Evolutionary conservation across 2,888 invertebrate species (phyloP).

Genomic region (Pyrgus malvae): DNA sequence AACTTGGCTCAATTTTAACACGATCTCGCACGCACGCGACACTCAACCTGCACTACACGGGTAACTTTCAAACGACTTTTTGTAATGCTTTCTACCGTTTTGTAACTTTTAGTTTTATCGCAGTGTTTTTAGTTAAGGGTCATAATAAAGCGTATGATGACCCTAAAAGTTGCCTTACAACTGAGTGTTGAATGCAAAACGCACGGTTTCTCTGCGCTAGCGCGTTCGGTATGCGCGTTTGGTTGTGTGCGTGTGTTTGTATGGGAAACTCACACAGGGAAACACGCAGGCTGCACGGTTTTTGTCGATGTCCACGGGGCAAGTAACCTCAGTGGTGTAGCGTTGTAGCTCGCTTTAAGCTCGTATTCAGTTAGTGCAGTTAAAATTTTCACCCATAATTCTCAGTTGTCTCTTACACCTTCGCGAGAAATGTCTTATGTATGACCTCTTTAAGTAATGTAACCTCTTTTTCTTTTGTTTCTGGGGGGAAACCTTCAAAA

Average conservation of each 20-base stretch:
- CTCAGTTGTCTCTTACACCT: background rate
- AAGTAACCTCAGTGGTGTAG: slow-evolving; percentile 62
- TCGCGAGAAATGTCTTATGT: too few species aligned
- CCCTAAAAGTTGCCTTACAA: slow-evolving; percentile 71
- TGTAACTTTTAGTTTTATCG: slow-evolving; percentile 35
- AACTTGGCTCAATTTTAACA: slow-evolving; percentile 40
- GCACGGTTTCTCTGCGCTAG: slow-evolving; percentile 69
- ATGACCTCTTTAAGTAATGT: too few species aligned
- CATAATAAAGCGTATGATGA: slow-evolving; percentile 74
- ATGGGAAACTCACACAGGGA: slow-evolving; percentile 47
- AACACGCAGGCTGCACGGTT: slow-evolving; percentile 69
- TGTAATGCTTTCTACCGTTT: slow-evolving; percentile 1
- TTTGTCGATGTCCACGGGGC: slow-evolving; percentile 82
- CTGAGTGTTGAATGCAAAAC: slow-evolving; percentile 76
- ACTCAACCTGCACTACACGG: slow-evolving; percentile 9
- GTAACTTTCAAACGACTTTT: slow-evolving; percentile 28
- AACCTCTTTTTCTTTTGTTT: too few species aligned
- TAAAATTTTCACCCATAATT: background rate
- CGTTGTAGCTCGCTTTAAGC: slow-evolving; percentile 51
- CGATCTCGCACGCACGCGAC: slow-evolving; percentile 13
- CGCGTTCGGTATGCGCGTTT: slow-evolving; percentile 69
- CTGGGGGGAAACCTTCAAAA: too few species aligned
- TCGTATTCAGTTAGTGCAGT: background rate
- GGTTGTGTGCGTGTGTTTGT: slow-evolving; percentile 48
- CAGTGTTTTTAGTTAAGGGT: slow-evolving; percentile 39